Percentiles rank a stretch among this genome's conserved stretches.
Conservation (phyloP, 2,888 invertebrate genomes). For the Coenonympha arcania region DNA sequence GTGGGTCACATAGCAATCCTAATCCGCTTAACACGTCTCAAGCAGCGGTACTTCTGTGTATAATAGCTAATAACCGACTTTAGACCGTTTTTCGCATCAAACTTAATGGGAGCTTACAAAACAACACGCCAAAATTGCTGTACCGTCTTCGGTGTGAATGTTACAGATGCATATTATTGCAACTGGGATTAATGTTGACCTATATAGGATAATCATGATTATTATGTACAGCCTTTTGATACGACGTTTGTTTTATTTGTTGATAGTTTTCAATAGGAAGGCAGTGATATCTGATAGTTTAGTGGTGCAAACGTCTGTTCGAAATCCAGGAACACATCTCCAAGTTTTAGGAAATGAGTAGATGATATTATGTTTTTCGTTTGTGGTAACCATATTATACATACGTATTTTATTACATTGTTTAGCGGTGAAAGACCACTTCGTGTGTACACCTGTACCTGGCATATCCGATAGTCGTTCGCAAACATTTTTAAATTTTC, state of each 20-base stretch:
- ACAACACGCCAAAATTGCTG: slow-evolving; percentile 8
- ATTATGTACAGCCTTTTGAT: not conserved
- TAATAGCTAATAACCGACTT: slow-evolving; percentile 15
- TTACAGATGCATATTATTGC: not conserved
- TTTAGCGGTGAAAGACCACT: too few relatives aligned
- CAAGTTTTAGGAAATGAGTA: too few relatives aligned
- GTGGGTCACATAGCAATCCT: slow-evolving; percentile 14
- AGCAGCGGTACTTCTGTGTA: slow-evolving; percentile 1
- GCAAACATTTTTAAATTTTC: too few relatives aligned
- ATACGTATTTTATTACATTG: too few relatives aligned
- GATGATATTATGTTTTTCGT: too few relatives aligned
- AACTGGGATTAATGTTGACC: not conserved
- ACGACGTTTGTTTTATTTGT: not conserved
- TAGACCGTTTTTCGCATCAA: slow-evolving; percentile 21
- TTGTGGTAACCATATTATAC: too few relatives aligned
- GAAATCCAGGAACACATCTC: too few relatives aligned
- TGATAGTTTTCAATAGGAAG: not conserved
- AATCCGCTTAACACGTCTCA: slow-evolving; percentile 14
- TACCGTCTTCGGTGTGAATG: not conserved
- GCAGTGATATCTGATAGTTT: too few relatives aligned
- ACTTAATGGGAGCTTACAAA: slow-evolving; percentile 13
- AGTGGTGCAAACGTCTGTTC: too few relatives aligned
- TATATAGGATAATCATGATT: not conserved
- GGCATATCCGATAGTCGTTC: too few relatives aligned
- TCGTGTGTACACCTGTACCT: too few relatives aligned